These are phyloP conservation scores for Acrossocheilus wenchowensis DNA, from an alignment of 2,797 vertebrate species.

Conservation along the genomic window DNA sequence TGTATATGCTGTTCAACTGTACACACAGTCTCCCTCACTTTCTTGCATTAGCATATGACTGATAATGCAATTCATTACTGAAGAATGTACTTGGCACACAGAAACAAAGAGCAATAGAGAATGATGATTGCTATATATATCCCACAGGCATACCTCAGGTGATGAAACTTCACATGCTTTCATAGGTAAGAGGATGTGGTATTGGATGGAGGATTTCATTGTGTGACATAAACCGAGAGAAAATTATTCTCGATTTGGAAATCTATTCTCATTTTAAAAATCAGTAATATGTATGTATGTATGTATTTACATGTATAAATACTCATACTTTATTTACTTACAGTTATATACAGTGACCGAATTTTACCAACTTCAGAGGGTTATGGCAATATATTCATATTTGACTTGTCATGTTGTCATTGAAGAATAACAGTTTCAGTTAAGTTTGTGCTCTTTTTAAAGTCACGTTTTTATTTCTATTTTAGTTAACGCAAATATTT, in stretches of 20 bases:
- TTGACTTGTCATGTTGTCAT: background rate
- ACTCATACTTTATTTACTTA: background rate
- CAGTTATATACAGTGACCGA: background rate
- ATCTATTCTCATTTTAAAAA: background rate
- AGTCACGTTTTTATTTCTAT: background rate
- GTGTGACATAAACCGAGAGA: background rate
- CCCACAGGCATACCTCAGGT: background rate
- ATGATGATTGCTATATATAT: background rate
- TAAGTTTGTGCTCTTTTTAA: background rate
- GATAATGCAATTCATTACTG: background rate
- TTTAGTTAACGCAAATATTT: background rate
- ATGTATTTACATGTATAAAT: background rate
- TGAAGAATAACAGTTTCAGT: background rate
- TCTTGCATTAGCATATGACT: background rate
- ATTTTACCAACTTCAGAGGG: background rate
- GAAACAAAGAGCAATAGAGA: background rate
- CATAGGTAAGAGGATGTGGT: background rate
- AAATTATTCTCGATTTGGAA: background rate
- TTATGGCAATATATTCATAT: background rate
- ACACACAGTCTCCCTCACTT: background rate
- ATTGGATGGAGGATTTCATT: background rate
- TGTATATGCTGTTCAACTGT: background rate
- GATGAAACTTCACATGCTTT: background rate
- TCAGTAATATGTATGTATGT: background rate
- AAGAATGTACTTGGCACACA: background rate